phyloP scores from a whole-genome alignment of 1,140 invertebrate genomes.

The Drosophila ercepeae region DNA sequence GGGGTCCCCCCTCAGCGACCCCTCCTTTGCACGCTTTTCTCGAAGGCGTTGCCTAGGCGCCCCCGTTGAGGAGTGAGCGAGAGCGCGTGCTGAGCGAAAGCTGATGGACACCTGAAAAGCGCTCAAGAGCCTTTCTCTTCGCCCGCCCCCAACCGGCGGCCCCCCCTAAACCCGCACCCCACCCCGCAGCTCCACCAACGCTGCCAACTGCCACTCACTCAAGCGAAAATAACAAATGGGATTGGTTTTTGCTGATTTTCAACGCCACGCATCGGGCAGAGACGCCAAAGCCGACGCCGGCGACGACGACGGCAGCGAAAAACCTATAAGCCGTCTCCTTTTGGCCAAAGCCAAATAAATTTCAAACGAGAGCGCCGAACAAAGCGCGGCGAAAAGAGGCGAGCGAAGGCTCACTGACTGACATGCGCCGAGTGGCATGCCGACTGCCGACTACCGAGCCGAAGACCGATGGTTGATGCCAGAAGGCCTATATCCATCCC shows the following conservation, averaged over 20 bases:
- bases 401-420: conserved; percentile 39
- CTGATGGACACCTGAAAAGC: conserved; percentile 64
- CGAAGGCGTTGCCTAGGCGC: conserved; percentile 68
- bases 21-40: conserved; percentile 18
- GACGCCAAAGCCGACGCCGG: conserved; percentile 14
- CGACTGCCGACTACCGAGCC: neutral
- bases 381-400: conserved; percentile 60
- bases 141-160: neutral
- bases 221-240: conserved; percentile 84
- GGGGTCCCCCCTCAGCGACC: neutral
- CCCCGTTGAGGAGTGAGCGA: conserved; percentile 6
- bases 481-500: conserved; percentile 46
- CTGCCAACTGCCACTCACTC: conserved; percentile 84
- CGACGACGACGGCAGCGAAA: conserved; percentile 48
- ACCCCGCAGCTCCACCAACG: conserved; percentile 51
- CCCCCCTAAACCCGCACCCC: neutral
- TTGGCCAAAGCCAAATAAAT: conserved; percentile 84
- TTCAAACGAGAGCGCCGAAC: conserved; percentile 79
- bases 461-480: too few relatives aligned
- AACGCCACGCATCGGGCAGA: conserved; percentile 58
- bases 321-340: conserved; percentile 84
- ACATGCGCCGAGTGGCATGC: neutral
- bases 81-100: conserved; percentile 63
- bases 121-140: conserved; percentile 28
- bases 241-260: conserved; percentile 84